phyloP scores from a whole-genome alignment of 2,888 invertebrate species.

The Spatulosminthurus flaviceps region DNA sequence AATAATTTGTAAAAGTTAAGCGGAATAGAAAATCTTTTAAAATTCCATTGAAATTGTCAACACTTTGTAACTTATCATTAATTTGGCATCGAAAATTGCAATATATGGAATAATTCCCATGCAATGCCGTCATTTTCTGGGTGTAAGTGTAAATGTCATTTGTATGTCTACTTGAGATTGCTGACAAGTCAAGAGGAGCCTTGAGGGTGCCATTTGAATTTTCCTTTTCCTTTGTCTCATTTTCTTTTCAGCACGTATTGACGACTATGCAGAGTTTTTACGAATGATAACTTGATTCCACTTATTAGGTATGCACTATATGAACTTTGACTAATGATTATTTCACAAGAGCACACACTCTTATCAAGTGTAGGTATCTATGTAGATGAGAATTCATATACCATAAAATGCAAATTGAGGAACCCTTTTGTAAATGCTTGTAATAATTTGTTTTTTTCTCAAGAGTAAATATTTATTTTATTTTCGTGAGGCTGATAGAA shows the following conservation, averaged over 20 bases:
- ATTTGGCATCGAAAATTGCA: neutral
- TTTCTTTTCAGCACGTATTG: too few species aligned
- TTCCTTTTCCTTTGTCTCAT: conserved; percentile 1
- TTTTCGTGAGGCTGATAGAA: neutral
- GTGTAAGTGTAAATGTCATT: neutral
- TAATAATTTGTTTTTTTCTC: neutral
- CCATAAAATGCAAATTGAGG: neutral
- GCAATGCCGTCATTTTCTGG: neutral
- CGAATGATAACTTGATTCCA: too few species aligned
- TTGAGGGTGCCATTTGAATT: conserved; percentile 25
- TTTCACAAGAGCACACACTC: too few species aligned
- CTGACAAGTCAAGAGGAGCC: conserved; percentile 6
- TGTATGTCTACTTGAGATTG: neutral
- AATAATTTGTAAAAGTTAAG: too few species aligned
- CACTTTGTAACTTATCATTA: neutral
- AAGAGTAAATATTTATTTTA: too few species aligned
- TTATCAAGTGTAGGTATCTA: neutral
- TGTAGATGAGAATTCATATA: too few species aligned
- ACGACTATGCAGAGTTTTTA: too few species aligned
- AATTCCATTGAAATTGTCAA: neutral
- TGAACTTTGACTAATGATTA: too few species aligned
- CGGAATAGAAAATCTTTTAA: neutral
- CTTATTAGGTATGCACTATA: too few species aligned
- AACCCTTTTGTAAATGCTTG: neutral
- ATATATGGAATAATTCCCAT: neutral